phyloP scores from a whole-genome alignment of 1,140 invertebrate genomes.

The Zelostemma sp. region DNA sequence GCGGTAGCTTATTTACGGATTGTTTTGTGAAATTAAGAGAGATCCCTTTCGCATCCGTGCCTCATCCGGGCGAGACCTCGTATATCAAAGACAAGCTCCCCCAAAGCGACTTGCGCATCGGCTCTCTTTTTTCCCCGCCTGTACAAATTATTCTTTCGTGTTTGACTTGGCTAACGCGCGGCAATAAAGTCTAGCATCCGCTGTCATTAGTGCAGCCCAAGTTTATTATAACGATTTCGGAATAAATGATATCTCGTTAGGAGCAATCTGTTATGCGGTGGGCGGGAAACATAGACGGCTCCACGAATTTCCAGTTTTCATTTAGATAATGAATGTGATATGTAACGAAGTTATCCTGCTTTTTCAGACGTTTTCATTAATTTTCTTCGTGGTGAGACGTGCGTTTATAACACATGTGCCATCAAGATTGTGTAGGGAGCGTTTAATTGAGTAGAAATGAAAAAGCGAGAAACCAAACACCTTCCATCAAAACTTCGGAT shows the following conservation, averaged over 20 bases:
- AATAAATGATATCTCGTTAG: not conserved
- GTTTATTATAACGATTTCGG: not conserved
- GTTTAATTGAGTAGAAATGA: not conserved
- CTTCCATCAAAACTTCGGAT: not conserved
- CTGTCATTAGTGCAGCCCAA: not conserved
- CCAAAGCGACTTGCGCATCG: constrained; percentile 4
- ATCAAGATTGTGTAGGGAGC: too few relatives aligned
- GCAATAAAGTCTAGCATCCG: constrained; percentile 4
- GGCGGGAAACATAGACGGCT: not conserved
- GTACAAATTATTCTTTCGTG: constrained; percentile 17
- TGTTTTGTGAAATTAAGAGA: constrained; percentile 61
- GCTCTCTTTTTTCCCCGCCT: constrained; percentile 17
- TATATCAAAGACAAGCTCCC: constrained; percentile 31
- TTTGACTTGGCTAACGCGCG: constrained; percentile 8
- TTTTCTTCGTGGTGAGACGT: too few relatives aligned
- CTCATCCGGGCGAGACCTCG: constrained; percentile 10
- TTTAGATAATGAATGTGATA: not conserved
- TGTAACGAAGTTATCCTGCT: not conserved
- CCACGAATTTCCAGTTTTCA: not conserved
- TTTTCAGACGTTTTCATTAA: too few relatives aligned
- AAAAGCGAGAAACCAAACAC: not conserved
- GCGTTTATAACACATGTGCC: not conserved
- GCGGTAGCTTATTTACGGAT: constrained; percentile 54
- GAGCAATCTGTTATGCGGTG: not conserved
- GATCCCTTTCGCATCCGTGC: constrained; percentile 27